Conservation (phyloP, 1,140 invertebrate species). For the Anastatus disparis region DNA sequence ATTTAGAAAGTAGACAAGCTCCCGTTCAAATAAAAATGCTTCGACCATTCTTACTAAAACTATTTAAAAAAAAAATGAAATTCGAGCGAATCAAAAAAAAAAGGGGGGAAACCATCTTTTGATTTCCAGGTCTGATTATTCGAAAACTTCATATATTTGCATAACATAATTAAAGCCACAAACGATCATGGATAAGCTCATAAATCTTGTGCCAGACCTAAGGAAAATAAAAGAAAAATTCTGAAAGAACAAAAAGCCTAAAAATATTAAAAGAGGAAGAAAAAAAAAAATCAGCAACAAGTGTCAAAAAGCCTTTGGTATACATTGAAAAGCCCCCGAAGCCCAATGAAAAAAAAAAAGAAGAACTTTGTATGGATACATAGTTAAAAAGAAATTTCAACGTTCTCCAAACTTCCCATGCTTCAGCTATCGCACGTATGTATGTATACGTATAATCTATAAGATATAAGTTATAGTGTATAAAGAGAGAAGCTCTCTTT, state of each 20-base stretch:
- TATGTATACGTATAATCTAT: neutral
- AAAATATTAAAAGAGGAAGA: neutral
- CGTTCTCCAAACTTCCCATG: no score
- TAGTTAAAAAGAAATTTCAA: no score
- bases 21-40: neutral
- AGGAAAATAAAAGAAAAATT: no score
- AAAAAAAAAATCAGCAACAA: neutral
- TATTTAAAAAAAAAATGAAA: no score
- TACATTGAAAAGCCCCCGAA: neutral
- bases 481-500: constrained; percentile 7
- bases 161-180: no score
- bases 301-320: neutral
- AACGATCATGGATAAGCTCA: no score
- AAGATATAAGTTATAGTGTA: no score
- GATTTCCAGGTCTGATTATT: no score
- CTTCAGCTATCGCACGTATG: neutral
- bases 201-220: no score
- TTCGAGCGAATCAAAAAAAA: neutral
- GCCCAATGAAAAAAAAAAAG: neutral
- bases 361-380: no score
- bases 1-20: neutral
- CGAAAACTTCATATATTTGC: no score
- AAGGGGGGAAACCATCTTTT: neutral
- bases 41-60: neutral
- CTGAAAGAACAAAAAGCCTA: neutral